These are phyloP conservation scores for Actias luna DNA, from an alignment of 2,888 invertebrate species.

Conservation along the genomic window DNA sequence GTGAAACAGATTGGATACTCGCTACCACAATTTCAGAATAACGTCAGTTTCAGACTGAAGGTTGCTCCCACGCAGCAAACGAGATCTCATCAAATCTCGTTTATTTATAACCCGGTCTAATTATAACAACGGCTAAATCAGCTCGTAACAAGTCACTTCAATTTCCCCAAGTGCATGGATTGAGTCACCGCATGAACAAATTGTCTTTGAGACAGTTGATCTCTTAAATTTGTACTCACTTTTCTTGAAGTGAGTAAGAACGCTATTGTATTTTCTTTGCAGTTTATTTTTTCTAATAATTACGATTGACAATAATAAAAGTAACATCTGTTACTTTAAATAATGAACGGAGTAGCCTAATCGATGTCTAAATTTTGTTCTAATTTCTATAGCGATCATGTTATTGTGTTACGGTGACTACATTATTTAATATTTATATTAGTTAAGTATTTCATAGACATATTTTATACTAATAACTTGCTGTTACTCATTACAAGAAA, in stretches of 20 bases:
- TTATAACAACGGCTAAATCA: constrained; percentile 59
- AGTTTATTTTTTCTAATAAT: background rate
- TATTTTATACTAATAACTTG: constrained; percentile 14
- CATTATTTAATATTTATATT: background rate
- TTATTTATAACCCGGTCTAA: constrained; percentile 68
- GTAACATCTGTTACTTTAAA: constrained; percentile 21
- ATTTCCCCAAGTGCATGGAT: constrained; percentile 40
- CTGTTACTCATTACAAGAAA: constrained; percentile 13
- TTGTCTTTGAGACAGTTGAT: constrained; percentile 33
- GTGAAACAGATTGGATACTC: constrained; percentile 48
- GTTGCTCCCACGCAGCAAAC: constrained; percentile 64
- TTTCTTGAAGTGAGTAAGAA: too few relatives aligned
- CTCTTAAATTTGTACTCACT: constrained; percentile 34
- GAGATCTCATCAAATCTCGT: constrained; percentile 51
- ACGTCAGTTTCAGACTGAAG: constrained; percentile 60
- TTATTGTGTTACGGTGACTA: constrained; percentile 20
- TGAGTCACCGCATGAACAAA: constrained; percentile 45
- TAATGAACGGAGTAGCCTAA: constrained; percentile 23
- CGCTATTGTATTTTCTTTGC: background rate
- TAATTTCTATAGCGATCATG: constrained; percentile 27
- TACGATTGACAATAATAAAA: background rate
- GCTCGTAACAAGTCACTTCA: constrained; percentile 49
- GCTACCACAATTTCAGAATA: constrained; percentile 50
- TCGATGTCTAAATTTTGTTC: constrained; percentile 47
- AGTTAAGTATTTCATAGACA: background rate